These are phyloP conservation scores for Trichopria drosophilae DNA, from an alignment of 2,888 invertebrate genomes.

Conservation along the genomic window DNA sequence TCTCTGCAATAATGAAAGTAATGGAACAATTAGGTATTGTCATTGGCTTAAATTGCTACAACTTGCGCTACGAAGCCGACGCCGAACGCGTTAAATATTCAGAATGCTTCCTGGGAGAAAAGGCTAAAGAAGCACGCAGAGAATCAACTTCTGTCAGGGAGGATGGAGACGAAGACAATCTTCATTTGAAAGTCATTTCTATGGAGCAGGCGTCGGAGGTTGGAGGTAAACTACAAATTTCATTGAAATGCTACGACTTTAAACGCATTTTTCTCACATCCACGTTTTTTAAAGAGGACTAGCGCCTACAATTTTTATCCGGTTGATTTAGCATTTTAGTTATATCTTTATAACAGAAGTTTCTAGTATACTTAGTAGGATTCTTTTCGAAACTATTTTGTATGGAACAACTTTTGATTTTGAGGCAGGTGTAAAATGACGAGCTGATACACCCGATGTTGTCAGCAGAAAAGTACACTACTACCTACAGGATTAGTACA, in stretches of 20 bases:
- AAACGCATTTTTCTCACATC: conserved; percentile 1
- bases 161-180: neutral
- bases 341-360: no score
- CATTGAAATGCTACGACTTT: neutral
- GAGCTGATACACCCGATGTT: no score
- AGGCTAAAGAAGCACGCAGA: neutral
- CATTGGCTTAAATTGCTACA: neutral
- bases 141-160: neutral
- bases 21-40: neutral
- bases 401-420: no score
- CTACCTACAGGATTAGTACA: no score
- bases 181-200: neutral
- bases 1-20: neutral
- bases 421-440: no score
- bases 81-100: neutral
- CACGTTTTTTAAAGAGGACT: neutral
- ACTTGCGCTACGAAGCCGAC: neutral
- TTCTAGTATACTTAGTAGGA: no score
- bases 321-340: no score
- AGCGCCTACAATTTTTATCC: no score
- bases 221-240: neutral
- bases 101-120: neutral
- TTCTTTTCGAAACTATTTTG: no score
- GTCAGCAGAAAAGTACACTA: no score
- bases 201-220: neutral